Base-by-base conservation (phyloP, 1,140 invertebrate genomes). In the Trichogramma pretiosum region DNA sequence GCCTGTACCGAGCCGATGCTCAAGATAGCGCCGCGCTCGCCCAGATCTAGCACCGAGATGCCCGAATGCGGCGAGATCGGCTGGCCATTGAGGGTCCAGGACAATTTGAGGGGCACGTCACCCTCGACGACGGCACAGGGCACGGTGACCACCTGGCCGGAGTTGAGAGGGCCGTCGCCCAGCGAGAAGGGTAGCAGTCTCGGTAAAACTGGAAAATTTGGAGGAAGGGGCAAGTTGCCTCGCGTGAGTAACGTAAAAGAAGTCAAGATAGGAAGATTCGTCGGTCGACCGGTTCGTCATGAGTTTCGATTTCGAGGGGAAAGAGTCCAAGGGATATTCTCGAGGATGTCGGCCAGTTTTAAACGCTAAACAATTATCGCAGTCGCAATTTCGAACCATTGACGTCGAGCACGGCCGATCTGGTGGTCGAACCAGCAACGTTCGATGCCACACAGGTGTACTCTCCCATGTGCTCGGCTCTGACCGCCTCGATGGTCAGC, bases 381-480 rank as follows among this genome's bases (percentile, higher is more conserved):
- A n/a, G n/a, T n/a, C n/a, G n/a, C n/a, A n/a, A n/a, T n/a, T n/a
- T n/a, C n/a, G n/a, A n/a, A n/a, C 83, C 83, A 74, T 85, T 84
- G 61, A 86, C 82, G 61, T 79, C 73, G 49, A 87, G 72, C 54
- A 77, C 64, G 56, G 82, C 78, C 45, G 81, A 78, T 68, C 79
- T 76, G 55, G 77, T 79, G 50, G 75, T 71, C 14, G 67, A 60
- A 33, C 77, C 78, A 22, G 82, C 82, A 35, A 70, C 62, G 62
- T 86, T 87, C 52, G 64, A 76, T 28, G 82, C 84, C 14, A 76
- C 71, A 61, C 84, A 87, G 30, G 79, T 80, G 58, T 85, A 87
- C 65, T 82, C 80, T 43, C 85, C 85, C 57, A 75, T 75, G 62
- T 87, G 83, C 53, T 75, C 72, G 50, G 78, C 77, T 42, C 72